Percentiles rank a stretch among this genome's conserved stretches.
Conservation (phyloP, 2,113 vertebrate species). For the Protobothrops flavoviridis region DNA sequence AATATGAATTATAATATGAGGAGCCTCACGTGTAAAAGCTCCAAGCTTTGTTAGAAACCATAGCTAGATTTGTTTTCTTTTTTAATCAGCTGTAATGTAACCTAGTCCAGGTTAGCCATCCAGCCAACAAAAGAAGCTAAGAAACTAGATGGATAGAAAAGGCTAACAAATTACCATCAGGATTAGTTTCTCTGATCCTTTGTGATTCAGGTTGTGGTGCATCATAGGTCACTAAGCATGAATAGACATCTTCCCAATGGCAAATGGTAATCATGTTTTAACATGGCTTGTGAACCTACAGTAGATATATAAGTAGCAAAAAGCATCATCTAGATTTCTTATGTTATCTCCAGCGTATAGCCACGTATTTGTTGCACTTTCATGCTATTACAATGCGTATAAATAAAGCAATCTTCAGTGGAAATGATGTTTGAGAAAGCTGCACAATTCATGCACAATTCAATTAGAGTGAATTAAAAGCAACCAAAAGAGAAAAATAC, state of each 20-base stretch:
- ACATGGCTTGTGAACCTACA: background rate
- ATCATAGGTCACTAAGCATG: background rate
- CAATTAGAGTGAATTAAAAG: background rate
- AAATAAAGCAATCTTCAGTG: background rate
- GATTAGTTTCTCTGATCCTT: background rate
- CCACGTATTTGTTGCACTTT: background rate
- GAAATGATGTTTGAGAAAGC: background rate
- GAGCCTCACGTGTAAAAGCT: background rate
- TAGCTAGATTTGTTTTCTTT: background rate
- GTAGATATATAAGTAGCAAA: background rate
- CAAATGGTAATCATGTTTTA: background rate
- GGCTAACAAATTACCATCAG: background rate
- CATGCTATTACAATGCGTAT: background rate
- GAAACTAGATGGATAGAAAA: background rate
- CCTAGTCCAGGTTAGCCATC: background rate
- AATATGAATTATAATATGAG: background rate
- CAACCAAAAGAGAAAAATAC: background rate
- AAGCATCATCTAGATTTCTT: background rate
- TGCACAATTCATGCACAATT: background rate
- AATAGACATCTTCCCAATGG: background rate
- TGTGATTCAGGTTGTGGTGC: background rate
- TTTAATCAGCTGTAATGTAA: background rate
- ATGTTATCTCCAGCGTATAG: background rate
- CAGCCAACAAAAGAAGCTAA: background rate
- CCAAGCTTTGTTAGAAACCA: background rate